phyloP scores from a whole-genome alignment of 1,140 invertebrate genomes.

The Plutomurus gul region DNA sequence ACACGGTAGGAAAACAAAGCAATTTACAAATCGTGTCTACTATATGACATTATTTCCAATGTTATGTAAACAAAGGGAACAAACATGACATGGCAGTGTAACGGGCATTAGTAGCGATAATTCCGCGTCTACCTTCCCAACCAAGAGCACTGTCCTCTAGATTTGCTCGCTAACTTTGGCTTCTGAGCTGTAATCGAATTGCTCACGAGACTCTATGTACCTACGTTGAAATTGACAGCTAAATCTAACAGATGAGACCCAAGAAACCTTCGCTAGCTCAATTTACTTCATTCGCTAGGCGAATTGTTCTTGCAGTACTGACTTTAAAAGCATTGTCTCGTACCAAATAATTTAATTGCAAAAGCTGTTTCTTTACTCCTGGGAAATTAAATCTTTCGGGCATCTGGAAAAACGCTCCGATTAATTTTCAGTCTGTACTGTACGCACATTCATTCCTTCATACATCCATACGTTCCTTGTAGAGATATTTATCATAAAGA shows the following conservation, averaged over 20 bases:
- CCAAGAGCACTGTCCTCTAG: too few species aligned
- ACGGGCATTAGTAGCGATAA: too few species aligned
- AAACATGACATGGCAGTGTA: too few species aligned
- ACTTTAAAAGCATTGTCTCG: slow-evolving; percentile 1
- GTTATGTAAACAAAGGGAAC: too few species aligned
- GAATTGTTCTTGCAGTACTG: background rate
- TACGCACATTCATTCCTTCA: too few species aligned
- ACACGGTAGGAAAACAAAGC: too few species aligned
- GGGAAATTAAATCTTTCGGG: slow-evolving; percentile 13
- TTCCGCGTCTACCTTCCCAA: too few species aligned
- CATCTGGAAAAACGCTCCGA: background rate
- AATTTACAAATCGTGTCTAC: too few species aligned
- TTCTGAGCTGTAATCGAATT: background rate
- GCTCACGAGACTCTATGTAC: background rate
- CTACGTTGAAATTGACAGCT: background rate
- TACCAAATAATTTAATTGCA: background rate
- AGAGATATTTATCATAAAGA: too few species aligned
- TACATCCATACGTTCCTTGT: too few species aligned
- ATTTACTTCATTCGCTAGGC: background rate
- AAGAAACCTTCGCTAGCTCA: background rate
- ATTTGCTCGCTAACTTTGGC: background rate
- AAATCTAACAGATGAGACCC: background rate
- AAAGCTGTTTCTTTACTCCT: background rate
- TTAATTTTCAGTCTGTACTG: background rate
- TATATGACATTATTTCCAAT: too few species aligned